Conservation (phyloP, 2,888 invertebrate species). For the Vanessa cardui region DNA sequence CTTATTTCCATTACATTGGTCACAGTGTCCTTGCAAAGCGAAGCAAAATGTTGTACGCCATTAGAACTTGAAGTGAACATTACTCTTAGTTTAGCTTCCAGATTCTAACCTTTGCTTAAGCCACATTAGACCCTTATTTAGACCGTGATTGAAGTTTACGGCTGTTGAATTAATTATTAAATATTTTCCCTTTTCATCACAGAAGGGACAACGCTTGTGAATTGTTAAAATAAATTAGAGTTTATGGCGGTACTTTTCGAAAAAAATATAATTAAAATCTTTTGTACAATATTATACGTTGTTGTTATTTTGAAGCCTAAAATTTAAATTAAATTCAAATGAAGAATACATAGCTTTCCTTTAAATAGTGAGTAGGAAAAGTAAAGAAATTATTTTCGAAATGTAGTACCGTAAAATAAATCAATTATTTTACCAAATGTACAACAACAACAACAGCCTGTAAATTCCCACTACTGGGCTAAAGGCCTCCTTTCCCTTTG, state of each 20-base stretch:
- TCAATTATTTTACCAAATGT: no score
- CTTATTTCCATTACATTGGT: conserved; percentile 34
- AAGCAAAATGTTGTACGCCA: conserved; percentile 46
- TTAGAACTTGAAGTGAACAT: conserved; percentile 44
- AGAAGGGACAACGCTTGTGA: not conserved
- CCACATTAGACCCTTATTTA: conserved; percentile 36
- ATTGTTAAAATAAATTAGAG: not conserved
- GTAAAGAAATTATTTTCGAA: no score
- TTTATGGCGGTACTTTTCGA: not conserved
- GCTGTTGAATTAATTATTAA: conserved; percentile 25
- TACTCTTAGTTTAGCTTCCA: conserved; percentile 43
- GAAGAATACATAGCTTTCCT: no score
- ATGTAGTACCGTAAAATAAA: no score
- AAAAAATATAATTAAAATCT: not conserved
- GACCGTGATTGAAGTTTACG: conserved; percentile 32
- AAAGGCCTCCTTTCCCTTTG: no score
- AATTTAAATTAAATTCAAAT: no score
- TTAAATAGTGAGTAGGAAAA: no score
- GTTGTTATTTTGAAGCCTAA: no score
- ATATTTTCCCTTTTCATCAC: conserved; percentile 18
- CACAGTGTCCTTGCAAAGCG: conserved; percentile 33
- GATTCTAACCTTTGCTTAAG: conserved; percentile 37
- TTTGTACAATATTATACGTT: no score
- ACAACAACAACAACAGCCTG: no score
- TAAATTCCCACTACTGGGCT: no score